Evolutionary conservation across 2,113 vertebrate species (phyloP), one percentile per base, ranked within the genome.

Genomic region (Heloderma charlesbogerti): DNA sequence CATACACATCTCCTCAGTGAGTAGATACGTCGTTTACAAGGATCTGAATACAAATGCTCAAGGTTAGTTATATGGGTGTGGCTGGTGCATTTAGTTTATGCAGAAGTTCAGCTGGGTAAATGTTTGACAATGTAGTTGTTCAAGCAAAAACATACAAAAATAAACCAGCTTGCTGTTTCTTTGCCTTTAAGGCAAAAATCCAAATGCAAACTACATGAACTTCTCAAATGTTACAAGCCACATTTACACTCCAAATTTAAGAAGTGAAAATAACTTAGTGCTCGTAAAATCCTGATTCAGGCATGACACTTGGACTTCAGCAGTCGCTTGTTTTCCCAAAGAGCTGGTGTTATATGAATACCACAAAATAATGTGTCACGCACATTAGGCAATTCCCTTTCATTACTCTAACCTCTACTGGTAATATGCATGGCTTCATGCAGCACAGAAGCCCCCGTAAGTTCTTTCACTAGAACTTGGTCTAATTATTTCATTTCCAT

Each of bases 71-170:
- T 57, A 45, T 1, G 75, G 94, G 92, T 25, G 94, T 63, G 90
- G 88, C 67, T 84, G 20, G 0, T 2, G 1, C 0, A 31, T 87
- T 45, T 75, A 22, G 48, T 93, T 88, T 87, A 92, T 84, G 79
- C 45, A 0, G 1, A 57, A 91, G 54, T 71, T 94, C 84, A 94
- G 89, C 88, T 90, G 69, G 91, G 90, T 63, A 91, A 93, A 91
- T 27, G 84, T 90, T 93, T 93, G 90, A 95, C 86, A 74, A 27
- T 12, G 37, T 34, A 78, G 82, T 77, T 92, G 89, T 1, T 31
- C 81, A 80, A 84, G 66, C 80, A 83, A 57, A 25, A 45, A 86
- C 1, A 25, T 45, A 67, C 34, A 4, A 93, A 78, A 90, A 81
- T 67, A 81, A 90, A 92, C 40, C 22, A 13, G 82, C 16, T 25